Percentiles rank a stretch among this genome's conserved stretches.
Evolutionary conservation across 2,113 vertebrate genomes (phyloP).

Genomic region (Brachypteracias leptosomus): DNA sequence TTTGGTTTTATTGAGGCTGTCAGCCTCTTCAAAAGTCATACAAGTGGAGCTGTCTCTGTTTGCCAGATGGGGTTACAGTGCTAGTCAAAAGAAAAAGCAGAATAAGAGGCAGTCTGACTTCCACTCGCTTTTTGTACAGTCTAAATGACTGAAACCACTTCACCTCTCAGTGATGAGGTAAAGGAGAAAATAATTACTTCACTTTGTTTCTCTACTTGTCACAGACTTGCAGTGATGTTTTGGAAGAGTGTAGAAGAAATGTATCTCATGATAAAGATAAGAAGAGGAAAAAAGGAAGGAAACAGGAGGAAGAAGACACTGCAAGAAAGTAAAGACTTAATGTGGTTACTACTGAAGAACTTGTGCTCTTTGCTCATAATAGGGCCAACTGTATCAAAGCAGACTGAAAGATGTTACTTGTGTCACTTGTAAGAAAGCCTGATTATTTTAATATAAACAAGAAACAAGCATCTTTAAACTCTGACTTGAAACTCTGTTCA

Average conservation of each 20-base stretch:
- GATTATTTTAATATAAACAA: background rate
- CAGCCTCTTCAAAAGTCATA: background rate
- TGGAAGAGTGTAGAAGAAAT: background rate
- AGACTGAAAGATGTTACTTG: background rate
- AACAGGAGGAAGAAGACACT: background rate
- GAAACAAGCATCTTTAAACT: background rate
- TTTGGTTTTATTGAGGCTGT: background rate
- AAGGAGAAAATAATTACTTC: background rate
- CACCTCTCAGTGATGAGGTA: fast-evolving
- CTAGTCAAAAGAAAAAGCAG: background rate
- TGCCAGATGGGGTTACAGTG: background rate
- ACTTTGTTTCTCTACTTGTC: background rate
- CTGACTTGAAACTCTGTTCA: background rate
- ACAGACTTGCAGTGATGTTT: background rate
- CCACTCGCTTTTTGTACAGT: background rate
- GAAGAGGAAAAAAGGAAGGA: background rate
- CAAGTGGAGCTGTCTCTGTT: background rate
- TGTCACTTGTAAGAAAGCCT: background rate
- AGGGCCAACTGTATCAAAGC: background rate
- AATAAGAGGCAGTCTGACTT: background rate
- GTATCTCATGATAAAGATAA: background rate
- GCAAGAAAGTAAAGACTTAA: background rate
- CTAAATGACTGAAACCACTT: background rate
- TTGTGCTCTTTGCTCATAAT: background rate
- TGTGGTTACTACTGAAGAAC: background rate